Base-by-base conservation (phyloP, 37 sponge, comb jelly and placozoan genomes). In the Agelas oroides region DNA sequence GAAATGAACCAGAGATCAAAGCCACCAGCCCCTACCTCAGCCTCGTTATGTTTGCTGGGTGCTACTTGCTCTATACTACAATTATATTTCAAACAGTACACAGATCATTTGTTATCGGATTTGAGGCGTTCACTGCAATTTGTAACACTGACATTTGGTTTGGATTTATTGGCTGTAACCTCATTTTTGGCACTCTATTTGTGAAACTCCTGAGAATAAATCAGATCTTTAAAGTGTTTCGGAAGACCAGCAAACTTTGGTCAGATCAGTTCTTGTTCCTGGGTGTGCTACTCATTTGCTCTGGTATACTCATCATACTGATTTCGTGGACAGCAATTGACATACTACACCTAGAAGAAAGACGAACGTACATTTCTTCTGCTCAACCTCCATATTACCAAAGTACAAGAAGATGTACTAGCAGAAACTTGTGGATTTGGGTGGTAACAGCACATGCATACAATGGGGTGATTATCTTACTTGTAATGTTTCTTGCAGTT, bases 11-110 rank as follows among this genome's bases (percentile, higher is more conserved):
- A 2, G 79, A 79, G 33, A 79, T 86, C 41, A 86, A 79, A 28
- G 87, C 87, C 36, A 79, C 64, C 54, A 86, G 87, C 71, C 80
- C 80, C 28, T 24, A 25, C 20, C 71, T 86, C n/a, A 79, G 80
- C 54, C 33, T 78, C 34, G n/a, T 79, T 23, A 86, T 86, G n/a
- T 77, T 86, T 33, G 23, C 72, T 2, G 71, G 56, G 30, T 86
- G 87, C 73, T 79, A 59, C 71, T 6, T 86, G 28, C 65, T 73
- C 40, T 62, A 19, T 36, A 39, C 68, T 18, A 54, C 86, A 38
- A 57, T 30, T 21, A 20, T 68, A 25, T 28, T 71, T 1, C 33
- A 28, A 35, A 62, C 82, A 37, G 24, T 70, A 25, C 25, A 31
- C 15, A 6, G 33, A 33, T 30, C 59, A 20, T 67, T 38, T 59